phyloP scores from a whole-genome alignment of 2,888 invertebrate species.

The Osedax fenrisi region DNA sequence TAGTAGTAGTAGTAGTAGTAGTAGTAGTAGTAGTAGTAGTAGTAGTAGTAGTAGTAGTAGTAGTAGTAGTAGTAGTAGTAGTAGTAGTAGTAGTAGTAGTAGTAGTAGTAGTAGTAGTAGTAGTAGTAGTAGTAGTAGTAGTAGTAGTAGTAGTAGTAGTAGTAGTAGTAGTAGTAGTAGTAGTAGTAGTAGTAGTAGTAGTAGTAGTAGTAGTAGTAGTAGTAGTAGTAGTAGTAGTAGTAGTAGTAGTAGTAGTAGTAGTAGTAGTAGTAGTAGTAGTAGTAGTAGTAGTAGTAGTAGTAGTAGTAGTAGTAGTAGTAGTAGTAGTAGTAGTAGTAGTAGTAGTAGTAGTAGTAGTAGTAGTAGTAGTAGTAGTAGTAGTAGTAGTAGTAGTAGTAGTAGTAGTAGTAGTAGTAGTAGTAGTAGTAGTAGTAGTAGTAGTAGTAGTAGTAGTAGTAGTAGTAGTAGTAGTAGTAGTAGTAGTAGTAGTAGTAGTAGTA shows the following conservation, averaged over 20 bases:
- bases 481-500: background rate
- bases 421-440: slow-evolving; percentile 7
- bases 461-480: slow-evolving; percentile 5
- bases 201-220: slow-evolving; percentile 6
- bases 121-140: slow-evolving; percentile 7
- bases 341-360: slow-evolving; percentile 7
- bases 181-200: background rate
- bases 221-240: background rate
- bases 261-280: slow-evolving; percentile 10
- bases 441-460: slow-evolving; percentile 4
- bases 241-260: background rate
- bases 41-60: slow-evolving; percentile 2
- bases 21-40: background rate
- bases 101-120: slow-evolving; percentile 10
- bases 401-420: slow-evolving; percentile 5
- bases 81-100: slow-evolving; percentile 1
- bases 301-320: slow-evolving; percentile 10
- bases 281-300: slow-evolving; percentile 10
- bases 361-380: slow-evolving; percentile 10
- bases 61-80: background rate
- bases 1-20: slow-evolving; percentile 10
- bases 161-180: slow-evolving; percentile 7
- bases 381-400: slow-evolving; percentile 10
- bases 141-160: slow-evolving; percentile 2
- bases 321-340: slow-evolving; percentile 10